phyloP scores from a whole-genome alignment of 2,113 vertebrate genomes.

The Petromus typicus region DNA sequence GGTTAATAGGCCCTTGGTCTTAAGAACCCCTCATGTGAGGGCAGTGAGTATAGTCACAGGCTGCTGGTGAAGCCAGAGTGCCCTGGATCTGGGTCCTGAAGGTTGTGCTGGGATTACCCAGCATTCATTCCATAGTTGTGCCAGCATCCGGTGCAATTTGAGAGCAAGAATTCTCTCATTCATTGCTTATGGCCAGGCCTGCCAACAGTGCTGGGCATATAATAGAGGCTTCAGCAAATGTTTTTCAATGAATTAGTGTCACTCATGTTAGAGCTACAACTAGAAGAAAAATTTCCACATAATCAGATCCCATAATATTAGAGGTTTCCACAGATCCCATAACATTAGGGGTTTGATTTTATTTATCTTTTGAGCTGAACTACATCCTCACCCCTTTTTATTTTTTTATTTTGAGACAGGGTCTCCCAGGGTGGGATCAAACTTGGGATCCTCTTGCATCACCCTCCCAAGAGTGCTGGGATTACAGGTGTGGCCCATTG shows the following conservation, averaged over 20 bases:
- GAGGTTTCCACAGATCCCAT: not conserved
- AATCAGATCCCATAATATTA: not conserved
- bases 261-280: not conserved
- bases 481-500: not conserved
- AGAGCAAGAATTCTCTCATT: not conserved
- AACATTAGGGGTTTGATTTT: not conserved
- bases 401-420: not conserved
- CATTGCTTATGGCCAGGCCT: not conserved
- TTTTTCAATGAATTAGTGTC: not conserved
- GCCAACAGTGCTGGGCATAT: not conserved
- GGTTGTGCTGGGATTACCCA: not conserved
- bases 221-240: not conserved
- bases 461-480: not conserved
- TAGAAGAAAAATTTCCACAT: not conserved
- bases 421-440: not conserved
- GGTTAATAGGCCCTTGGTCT: not conserved
- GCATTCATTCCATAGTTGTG: not conserved
- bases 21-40: not conserved
- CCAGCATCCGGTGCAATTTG: not conserved
- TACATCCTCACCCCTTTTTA: not conserved
- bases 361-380: not conserved
- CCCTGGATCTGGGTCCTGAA: not conserved
- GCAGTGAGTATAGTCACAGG: not conserved
- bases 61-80: not conserved
- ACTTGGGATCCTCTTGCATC: not conserved